Evolutionary conservation across 2,797 vertebrate genomes (phyloP), one percentile per base, ranked within the genome.

Genomic region (Darevskia mixta): DNA sequence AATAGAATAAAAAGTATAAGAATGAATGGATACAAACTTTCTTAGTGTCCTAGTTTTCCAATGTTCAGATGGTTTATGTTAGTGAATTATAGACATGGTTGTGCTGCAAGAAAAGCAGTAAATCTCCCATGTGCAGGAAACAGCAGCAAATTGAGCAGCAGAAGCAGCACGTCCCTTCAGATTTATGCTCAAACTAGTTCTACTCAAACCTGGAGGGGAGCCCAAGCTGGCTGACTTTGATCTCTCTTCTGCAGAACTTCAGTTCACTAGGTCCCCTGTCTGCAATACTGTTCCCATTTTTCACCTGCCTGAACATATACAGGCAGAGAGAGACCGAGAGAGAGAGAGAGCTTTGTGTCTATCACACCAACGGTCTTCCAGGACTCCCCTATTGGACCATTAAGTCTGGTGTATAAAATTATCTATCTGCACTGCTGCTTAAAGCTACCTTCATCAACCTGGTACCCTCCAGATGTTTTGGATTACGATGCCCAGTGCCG

Each of bases 181-280:
- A 67, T 61, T 49, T 55, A 75, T 45, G 73, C 23, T 38, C 67
- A 45, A 58, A 18, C 35, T 75, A n/a, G 23, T 90, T 86, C 84
- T 75, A 84, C 29, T 87, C 27, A 23, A 49, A 23, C 73, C 64
- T 72, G 64, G 35, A 35, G 49, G 79, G 64, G 25, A 82, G 75
- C 49, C 58, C 81, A 45, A 7, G 8, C 77, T 75, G 71, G 17
- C 8, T 49, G 38, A 69, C 78, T 89, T 18, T 64, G 82, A 81
- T 76, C 35, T 85, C 78, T 77, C 9, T 80, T 72, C 23, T n/a
- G 35, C 82, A 85, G 86, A 84, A 76, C 49, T 87, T 43, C 17
- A 41, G 41, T 71, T 69, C 45, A 71, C 71, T 69, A 6, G 10
- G 25, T 81, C 45, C 55, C 17, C 43, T n/a, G 84, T 43, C 8